These are phyloP conservation scores for Drosophila paramelanica DNA, from an alignment of 2,888 invertebrate species.

Conservation along the genomic window DNA sequence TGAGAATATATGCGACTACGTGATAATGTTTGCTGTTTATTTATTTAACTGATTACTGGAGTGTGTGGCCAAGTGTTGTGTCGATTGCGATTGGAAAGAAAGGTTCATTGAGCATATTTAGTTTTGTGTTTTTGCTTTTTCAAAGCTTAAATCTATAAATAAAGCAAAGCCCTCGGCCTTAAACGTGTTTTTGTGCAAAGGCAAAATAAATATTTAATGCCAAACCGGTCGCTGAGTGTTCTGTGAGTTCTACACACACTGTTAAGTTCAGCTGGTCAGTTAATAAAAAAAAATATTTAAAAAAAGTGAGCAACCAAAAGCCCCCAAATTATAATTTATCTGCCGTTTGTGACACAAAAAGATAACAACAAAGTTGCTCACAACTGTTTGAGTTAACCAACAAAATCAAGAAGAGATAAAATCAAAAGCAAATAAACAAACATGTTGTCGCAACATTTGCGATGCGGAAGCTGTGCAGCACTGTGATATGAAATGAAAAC, in stretches of 20 bases:
- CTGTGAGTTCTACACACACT: constrained; percentile 25
- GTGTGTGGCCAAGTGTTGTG: constrained; percentile 61
- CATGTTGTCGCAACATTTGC: constrained; percentile 62
- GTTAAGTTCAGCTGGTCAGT: constrained; percentile 56
- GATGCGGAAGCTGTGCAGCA: constrained; percentile 61
- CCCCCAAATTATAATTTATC: constrained; percentile 25
- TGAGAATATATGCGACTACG: constrained; percentile 41
- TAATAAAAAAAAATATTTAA: constrained; percentile 16
- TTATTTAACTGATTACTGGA: constrained; percentile 71
- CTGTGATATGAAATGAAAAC: constrained; percentile 8
- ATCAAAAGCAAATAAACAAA: constrained; percentile 53
- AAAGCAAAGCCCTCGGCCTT: constrained; percentile 45
- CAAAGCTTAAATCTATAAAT: constrained; percentile 63
- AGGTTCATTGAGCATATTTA: constrained; percentile 75
- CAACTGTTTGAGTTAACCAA: constrained; percentile 54
- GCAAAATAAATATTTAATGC: constrained; percentile 49
- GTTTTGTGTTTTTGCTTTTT: constrained; percentile 16
- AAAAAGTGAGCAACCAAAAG: not conserved
- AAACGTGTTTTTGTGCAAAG: constrained; percentile 50
- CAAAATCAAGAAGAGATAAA: constrained; percentile 40
- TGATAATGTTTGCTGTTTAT: constrained; percentile 54
- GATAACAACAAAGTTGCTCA: constrained; percentile 61
- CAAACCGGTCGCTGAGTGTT: constrained; percentile 54
- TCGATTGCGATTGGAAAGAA: constrained; percentile 55
- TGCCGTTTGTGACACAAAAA: constrained; percentile 61